Evolutionary conservation across 2,113 vertebrate genomes (phyloP).

Genomic region (Colaptes auratus): DNA sequence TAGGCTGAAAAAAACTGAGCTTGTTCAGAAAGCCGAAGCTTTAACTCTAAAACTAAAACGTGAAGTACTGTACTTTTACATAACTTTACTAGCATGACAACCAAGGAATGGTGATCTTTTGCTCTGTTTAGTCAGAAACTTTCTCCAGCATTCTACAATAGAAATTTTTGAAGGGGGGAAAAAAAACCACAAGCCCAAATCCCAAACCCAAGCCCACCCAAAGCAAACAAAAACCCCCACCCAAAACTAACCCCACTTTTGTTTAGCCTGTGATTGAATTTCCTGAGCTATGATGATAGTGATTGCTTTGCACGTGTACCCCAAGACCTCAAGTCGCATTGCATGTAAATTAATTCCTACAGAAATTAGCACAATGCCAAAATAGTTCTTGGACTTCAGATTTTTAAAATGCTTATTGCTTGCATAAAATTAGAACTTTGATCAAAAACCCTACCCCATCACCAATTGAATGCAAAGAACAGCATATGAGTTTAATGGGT

Average conservation of each 20-base stretch:
- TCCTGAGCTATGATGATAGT: neutral
- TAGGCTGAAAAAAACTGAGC: neutral
- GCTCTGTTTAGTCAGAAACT: neutral
- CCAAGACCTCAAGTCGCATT: neutral
- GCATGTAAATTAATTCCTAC: neutral
- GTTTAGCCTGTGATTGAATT: neutral
- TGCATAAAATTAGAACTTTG: neutral
- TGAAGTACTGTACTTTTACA: neutral
- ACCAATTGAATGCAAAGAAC: neutral
- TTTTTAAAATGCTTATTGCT: neutral
- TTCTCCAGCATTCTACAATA: neutral
- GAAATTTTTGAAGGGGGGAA: neutral
- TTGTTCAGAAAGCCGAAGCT: neutral
- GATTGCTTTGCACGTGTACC: neutral
- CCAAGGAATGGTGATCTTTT: neutral
- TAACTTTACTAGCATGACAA: neutral
- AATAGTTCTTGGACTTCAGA: neutral
- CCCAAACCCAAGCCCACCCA: too few relatives aligned
- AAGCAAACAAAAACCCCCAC: neutral
- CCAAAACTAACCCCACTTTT: neutral
- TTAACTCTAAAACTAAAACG: neutral
- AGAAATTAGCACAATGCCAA: neutral
- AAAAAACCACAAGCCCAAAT: too few relatives aligned
- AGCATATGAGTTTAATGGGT: neutral
- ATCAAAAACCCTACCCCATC: neutral